Percentiles rank a stretch among this genome's conserved stretches.
phyloP scores from a whole-genome alignment of 1,140 invertebrate genomes.

The Nasonia giraulti region DNA sequence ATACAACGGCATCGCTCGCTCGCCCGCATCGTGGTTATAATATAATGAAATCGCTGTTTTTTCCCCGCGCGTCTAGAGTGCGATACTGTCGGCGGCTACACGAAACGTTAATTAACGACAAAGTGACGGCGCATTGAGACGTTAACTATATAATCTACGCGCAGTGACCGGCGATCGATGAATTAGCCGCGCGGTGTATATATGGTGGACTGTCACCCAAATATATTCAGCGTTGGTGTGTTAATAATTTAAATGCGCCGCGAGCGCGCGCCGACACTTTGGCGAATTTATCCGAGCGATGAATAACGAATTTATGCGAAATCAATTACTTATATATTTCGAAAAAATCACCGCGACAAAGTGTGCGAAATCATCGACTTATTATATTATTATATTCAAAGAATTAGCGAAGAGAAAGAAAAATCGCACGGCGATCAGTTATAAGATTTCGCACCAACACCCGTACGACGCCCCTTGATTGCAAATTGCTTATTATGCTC shows the following conservation, averaged over 20 bases:
- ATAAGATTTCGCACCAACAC: slow-evolving; percentile 70
- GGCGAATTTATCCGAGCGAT: background rate
- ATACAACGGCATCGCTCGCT: background rate
- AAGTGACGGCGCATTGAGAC: slow-evolving; percentile 39
- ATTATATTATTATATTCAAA: background rate
- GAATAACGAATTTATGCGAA: background rate
- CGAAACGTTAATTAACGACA: slow-evolving; percentile 39
- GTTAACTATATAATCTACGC: slow-evolving; percentile 18
- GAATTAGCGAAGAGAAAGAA: background rate
- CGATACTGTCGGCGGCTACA: background rate
- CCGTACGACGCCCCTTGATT: slow-evolving; percentile 70
- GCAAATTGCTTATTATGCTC: slow-evolving; percentile 74
- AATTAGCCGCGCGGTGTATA: slow-evolving; percentile 18
- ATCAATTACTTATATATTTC: background rate
- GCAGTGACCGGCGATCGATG: slow-evolving; percentile 26
- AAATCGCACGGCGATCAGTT: slow-evolving; percentile 53
- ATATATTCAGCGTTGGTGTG: slow-evolving; percentile 9
- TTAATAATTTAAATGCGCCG: slow-evolving; percentile 9
- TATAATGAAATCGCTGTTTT: slow-evolving; percentile 16
- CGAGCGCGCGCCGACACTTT: background rate
- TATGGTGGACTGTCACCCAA: background rate
- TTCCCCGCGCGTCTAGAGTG: background rate
- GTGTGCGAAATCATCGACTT: background rate
- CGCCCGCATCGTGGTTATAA: background rate
- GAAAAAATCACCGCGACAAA: background rate